A percentile compares a stretch with the other conserved stretches of the same genome.
Conservation (phyloP, 1,140 invertebrate genomes). For the Drosophila busckii region DNA sequence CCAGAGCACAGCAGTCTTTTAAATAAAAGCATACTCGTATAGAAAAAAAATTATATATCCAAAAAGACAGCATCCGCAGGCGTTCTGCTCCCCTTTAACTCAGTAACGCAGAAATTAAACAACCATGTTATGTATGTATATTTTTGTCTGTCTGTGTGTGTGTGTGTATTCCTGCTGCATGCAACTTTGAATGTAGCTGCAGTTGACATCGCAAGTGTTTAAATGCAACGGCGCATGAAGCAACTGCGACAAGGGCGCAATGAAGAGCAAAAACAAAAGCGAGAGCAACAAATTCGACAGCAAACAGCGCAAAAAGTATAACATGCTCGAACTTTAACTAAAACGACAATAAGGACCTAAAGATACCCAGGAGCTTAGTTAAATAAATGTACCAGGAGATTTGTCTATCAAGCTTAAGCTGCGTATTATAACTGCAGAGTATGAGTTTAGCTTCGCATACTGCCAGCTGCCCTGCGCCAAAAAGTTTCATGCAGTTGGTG, state of each 20-base stretch:
- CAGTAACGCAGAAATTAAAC: slow-evolving; percentile 39
- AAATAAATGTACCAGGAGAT: not conserved
- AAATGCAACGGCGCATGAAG: slow-evolving; percentile 64
- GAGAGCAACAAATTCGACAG: slow-evolving; percentile 53
- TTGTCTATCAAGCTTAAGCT: not conserved
- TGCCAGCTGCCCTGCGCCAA: slow-evolving; percentile 24
- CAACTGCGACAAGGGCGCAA: slow-evolving; percentile 47
- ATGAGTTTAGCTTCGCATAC: too few species aligned
- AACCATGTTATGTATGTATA: too few species aligned
- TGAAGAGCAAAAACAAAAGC: slow-evolving; percentile 30
- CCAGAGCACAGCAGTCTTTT: too few species aligned
- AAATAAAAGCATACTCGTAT: too few species aligned
- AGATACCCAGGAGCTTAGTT: slow-evolving; percentile 4
- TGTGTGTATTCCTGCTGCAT: not conserved
- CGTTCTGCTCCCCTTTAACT: not conserved
- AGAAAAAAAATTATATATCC: too few species aligned
- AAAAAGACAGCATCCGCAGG: too few species aligned
- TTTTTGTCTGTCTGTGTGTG: too few species aligned
- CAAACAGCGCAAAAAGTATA: slow-evolving; percentile 21
- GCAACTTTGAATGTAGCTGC: slow-evolving; percentile 45
- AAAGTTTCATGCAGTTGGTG: slow-evolving; percentile 54
- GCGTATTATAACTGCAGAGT: slow-evolving; percentile 10
- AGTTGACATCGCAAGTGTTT: slow-evolving; percentile 60
- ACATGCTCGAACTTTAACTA: not conserved
- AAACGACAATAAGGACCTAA: not conserved